Evolutionary conservation across 1,140 invertebrate species (phyloP), one percentile per base, ranked within the genome.

Genomic region (Drosophila simulans): DNA sequence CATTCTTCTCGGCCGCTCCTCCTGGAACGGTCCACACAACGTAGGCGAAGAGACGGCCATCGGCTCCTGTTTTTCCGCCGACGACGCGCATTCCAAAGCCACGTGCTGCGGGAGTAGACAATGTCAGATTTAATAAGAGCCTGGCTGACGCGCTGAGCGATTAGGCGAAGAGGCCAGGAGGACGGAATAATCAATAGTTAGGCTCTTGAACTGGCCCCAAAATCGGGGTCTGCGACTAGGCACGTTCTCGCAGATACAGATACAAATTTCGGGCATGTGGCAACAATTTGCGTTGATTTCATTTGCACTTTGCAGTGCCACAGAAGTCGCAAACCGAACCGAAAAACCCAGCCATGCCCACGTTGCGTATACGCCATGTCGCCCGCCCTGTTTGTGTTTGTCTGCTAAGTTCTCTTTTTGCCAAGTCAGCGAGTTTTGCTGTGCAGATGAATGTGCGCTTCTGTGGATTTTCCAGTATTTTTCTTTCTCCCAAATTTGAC

Each of bases 1-100:
- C 97, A 46, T 95, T 96, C 85, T 97, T 96, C 92, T 98, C 97
- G 1, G 97, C 98, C 17, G 97, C 96, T 45, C 97, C 97, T 39
- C 97, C 97, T 1, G 96, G 96, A 22, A 98, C 96, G 0, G 97
- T 97, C 95, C 97, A 97, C 11, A 98, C 97, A 75, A 98, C 97
- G 91, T 97, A 97, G 48, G 97, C 97, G 80, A 97, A 97, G 49
- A 98, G 94, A 17, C 95, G 94, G 5, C 97, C 97, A 92, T 97
- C 97, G 4, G 95, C 93, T 17, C 95, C 95, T 4, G 95, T 95
- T 91, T 98, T 98, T 15, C 98, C 97, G 5, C 97, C 97, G 4
- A 98, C 97, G 3, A 99, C 96, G 66, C 97, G 94, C 96, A 99
- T 97, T 3, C 97, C 97, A 88, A 98, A 97, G 60, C 97, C 97